Percentiles rank a stretch among this genome's conserved stretches.
Evolutionary conservation across 2,113 vertebrate genomes (phyloP).

Genomic region (Pionites leucogaster): DNA sequence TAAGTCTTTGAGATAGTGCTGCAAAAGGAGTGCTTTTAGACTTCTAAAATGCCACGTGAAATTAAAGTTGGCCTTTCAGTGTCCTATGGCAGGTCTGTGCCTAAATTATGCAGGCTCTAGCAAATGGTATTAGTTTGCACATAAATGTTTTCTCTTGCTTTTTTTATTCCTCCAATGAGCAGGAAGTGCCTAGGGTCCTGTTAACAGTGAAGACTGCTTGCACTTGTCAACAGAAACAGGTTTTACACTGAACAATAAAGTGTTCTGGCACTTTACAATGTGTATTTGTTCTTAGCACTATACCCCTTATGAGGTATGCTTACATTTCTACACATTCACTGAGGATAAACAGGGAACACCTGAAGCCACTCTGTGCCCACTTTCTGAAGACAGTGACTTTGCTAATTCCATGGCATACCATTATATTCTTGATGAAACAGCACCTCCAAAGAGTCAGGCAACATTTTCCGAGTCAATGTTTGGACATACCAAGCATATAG

Average conservation of each 20-base stretch:
- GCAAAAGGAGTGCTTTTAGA: not conserved
- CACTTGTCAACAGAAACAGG: conserved; percentile 11
- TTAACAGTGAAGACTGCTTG: conserved; percentile 13
- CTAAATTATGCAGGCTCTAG: not conserved
- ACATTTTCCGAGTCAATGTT: not conserved
- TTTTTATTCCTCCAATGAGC: conserved; percentile 15
- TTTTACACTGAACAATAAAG: not conserved
- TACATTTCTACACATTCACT: not conserved
- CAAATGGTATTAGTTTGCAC: conserved; percentile 1
- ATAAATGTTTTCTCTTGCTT: not conserved
- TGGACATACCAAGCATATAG: not conserved
- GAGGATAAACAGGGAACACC: not conserved
- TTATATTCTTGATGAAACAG: not conserved
- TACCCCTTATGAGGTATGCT: not conserved
- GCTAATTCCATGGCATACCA: not conserved
- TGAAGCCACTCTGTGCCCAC: not conserved
- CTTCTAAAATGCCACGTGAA: not conserved
- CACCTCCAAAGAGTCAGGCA: not conserved
- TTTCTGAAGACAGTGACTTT: not conserved
- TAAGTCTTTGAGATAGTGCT: not conserved
- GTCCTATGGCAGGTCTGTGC: not conserved
- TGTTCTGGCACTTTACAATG: not conserved
- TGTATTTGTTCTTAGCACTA: not conserved
- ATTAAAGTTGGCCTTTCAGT: not conserved
- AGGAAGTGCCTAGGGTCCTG: not conserved